Percentiles rank a stretch among this genome's conserved stretches.
These are phyloP conservation scores for Lacanobia oleracea DNA, from an alignment of 2,888 invertebrate genomes.

Conservation along the genomic window DNA sequence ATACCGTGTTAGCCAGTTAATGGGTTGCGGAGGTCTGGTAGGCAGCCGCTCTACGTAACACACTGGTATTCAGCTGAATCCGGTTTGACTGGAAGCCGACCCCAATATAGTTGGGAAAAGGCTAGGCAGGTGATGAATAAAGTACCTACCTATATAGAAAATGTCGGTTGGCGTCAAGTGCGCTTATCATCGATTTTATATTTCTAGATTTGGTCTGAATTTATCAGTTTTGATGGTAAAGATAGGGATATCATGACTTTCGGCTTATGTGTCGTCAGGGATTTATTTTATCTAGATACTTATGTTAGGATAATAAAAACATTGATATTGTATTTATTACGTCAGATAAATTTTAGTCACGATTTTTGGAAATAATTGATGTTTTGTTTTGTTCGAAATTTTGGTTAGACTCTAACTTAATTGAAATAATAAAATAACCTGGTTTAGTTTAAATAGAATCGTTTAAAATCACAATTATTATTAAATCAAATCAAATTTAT, in stretches of 20 bases:
- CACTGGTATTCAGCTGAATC: no score
- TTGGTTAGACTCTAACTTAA: no score
- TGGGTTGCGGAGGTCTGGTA: no score
- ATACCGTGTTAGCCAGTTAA: no score
- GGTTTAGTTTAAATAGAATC: not conserved
- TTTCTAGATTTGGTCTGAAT: not conserved
- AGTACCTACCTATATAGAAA: no score
- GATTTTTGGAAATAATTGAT: not conserved
- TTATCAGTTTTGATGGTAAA: not conserved
- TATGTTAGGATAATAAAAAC: not conserved
- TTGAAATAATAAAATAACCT: not conserved
- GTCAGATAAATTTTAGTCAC: not conserved
- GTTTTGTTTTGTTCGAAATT: not conserved
- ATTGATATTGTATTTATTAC: not conserved
- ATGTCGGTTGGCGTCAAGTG: not conserved
- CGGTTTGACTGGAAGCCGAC: no score
- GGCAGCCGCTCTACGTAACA: no score
- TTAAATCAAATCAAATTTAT: no score
- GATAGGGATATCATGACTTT: conserved; percentile 12
- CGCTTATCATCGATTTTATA: not conserved
- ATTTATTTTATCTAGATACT: conserved; percentile 15
- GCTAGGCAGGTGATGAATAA: no score
- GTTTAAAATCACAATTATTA: not conserved
- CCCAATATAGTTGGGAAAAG: no score
- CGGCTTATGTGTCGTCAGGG: conserved; percentile 15